A percentile compares a stretch with the other conserved stretches of the same genome.
phyloP scores from a whole-genome alignment of 2,113 vertebrate species.

The Clarias gariepinus region DNA sequence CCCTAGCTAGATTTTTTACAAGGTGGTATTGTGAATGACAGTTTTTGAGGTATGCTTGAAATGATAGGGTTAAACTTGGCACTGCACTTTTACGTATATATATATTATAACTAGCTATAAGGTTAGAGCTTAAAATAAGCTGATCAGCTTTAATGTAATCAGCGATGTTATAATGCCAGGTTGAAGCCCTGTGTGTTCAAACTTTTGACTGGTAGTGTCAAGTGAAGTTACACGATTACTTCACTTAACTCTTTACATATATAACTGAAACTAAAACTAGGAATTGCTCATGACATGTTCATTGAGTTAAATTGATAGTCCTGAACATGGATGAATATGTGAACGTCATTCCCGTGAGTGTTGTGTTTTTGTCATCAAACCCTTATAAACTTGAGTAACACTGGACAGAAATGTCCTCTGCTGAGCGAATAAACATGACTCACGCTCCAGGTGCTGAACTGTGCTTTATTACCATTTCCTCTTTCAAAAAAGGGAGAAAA shows the following conservation, averaged over 20 bases:
- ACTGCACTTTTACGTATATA: neutral
- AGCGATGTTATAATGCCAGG: no score
- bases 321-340: neutral
- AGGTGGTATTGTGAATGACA: neutral
- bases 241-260: neutral
- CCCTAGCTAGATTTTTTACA: neutral
- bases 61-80: neutral
- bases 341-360: slow-evolving; percentile 2
- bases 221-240: neutral
- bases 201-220: no score
- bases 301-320: slow-evolving; percentile 1
- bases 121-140: no score
- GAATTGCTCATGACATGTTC: neutral
- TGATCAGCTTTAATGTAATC: no score
- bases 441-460: neutral
- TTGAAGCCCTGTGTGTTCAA: no score
- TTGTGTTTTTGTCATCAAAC: slow-evolving; percentile 12
- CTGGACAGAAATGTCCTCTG: slow-evolving; percentile 13
- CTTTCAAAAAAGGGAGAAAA: neutral
- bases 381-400: neutral
- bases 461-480: neutral
- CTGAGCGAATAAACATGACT: neutral
- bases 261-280: slow-evolving; percentile 2
- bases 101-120: no score
- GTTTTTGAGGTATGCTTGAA: neutral